These are phyloP conservation scores for Lepidocyrtinus sp. DNA, from an alignment of 2,888 invertebrate genomes.

Conservation along the genomic window DNA sequence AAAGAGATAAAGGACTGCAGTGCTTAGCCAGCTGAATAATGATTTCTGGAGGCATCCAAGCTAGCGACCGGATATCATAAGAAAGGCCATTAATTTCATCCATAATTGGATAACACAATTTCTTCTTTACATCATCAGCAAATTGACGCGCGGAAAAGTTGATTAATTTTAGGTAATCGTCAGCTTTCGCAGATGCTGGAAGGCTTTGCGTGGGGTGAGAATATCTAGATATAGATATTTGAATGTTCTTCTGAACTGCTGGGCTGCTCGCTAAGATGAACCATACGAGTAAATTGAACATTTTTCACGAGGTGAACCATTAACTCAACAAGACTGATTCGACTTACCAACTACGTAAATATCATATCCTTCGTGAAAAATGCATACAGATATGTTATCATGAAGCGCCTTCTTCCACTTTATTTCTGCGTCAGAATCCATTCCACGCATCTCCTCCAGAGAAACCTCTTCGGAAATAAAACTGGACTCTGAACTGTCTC, in stretches of 20 bases:
- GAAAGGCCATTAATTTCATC: constrained; percentile 34
- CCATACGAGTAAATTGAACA: not conserved
- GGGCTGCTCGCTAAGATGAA: constrained; percentile 23
- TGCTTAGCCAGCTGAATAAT: constrained; percentile 40
- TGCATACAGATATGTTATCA: constrained; percentile 30
- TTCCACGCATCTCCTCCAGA: not conserved
- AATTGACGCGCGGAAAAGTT: constrained; percentile 17
- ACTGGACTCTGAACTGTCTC: constrained; percentile 12
- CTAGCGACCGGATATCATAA: constrained; percentile 41
- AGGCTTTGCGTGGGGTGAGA: not conserved
- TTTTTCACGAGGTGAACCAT: too few species aligned
- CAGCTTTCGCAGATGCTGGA: constrained; percentile 13
- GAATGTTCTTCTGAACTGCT: constrained; percentile 25
- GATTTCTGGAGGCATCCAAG: constrained; percentile 43
- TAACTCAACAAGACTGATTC: not conserved
- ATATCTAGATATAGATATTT: constrained; percentile 7
- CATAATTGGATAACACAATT: constrained; percentile 46
- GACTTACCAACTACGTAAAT: constrained; percentile 37
- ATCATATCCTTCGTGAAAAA: constrained; percentile 31
- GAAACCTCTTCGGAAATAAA: not conserved
- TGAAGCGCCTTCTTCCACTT: constrained; percentile 21
- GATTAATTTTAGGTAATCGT: constrained; percentile 10
- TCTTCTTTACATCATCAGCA: constrained; percentile 32
- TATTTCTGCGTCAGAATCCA: not conserved
- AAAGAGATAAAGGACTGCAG: constrained; percentile 13